A percentile compares a stretch with the other conserved stretches of the same genome.
Evolutionary conservation across 2,113 vertebrate species (phyloP).

Genomic region (Atlantisia rogersi): DNA sequence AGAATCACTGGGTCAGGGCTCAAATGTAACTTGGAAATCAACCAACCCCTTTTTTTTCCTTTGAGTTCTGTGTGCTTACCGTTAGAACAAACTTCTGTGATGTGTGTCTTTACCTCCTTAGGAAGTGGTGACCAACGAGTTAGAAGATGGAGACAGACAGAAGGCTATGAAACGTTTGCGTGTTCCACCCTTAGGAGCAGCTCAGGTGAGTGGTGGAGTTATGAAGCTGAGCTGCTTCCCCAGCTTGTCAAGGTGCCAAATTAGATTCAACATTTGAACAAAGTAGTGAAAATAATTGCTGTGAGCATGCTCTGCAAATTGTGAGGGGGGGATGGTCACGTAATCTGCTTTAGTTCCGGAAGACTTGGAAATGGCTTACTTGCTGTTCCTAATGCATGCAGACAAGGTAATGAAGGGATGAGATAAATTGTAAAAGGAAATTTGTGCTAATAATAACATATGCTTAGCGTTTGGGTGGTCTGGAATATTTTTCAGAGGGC

Average conservation of each 20-base stretch:
- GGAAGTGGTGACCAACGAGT: slow-evolving; percentile 94
- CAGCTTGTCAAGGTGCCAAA: background rate
- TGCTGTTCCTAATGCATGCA: background rate
- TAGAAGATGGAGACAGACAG: slow-evolving; percentile 97
- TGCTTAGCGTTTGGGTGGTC: background rate
- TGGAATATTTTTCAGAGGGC: background rate
- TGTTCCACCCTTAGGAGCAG: slow-evolving; percentile 96
- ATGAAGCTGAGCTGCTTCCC: background rate
- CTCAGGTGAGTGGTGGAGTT: slow-evolving; percentile 83
- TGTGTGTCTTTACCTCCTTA: slow-evolving; percentile 53
- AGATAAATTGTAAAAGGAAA: background rate
- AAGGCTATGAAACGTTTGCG: slow-evolving; percentile 98
- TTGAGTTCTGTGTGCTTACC: background rate
- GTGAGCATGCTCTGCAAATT: background rate
- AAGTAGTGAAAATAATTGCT: background rate
- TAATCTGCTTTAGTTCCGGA: slow-evolving; percentile 20
- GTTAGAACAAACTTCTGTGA: background rate
- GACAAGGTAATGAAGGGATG: background rate
- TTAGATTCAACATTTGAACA: background rate
- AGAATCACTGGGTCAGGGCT: background rate
- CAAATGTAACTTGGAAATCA: background rate
- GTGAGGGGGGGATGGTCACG: background rate
- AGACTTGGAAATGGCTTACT: background rate
- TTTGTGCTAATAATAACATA: background rate
- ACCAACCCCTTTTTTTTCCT: background rate